Conservation (phyloP, 2,113 vertebrate genomes). For the Neolamprologus fasciatus region DNA sequence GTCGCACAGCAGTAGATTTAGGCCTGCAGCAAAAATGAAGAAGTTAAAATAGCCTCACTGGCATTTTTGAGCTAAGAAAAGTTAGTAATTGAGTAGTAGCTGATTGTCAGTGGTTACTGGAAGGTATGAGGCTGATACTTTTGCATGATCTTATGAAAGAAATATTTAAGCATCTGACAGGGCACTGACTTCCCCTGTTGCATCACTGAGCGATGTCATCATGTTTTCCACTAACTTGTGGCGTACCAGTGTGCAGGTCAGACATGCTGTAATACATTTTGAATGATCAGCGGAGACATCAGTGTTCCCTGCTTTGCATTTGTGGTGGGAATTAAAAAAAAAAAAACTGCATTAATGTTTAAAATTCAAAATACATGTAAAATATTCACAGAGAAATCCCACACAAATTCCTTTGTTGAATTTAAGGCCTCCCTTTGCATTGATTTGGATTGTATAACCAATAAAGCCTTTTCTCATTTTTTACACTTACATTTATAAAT, state of each 20-base stretch:
- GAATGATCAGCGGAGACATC: neutral
- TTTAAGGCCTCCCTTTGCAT: neutral
- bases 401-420: neutral
- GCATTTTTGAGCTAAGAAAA: neutral
- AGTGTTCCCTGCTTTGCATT: neutral
- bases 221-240: slow-evolving; percentile 10
- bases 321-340: rapidly evolving
- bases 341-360: neutral
- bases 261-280: neutral
- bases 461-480: neutral
- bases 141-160: neutral
- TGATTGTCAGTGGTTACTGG: neutral
- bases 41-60: neutral
- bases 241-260: neutral
- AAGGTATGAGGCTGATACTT: neutral
- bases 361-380: neutral
- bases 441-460: neutral
- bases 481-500: neutral
- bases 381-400: neutral
- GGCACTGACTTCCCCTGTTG: neutral
- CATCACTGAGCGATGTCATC: neutral
- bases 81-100: neutral
- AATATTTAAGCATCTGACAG: neutral
- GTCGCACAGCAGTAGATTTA: neutral
- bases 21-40: neutral